Base-by-base conservation (phyloP, 2,113 vertebrate genomes). In the Tor tambroides region DNA sequence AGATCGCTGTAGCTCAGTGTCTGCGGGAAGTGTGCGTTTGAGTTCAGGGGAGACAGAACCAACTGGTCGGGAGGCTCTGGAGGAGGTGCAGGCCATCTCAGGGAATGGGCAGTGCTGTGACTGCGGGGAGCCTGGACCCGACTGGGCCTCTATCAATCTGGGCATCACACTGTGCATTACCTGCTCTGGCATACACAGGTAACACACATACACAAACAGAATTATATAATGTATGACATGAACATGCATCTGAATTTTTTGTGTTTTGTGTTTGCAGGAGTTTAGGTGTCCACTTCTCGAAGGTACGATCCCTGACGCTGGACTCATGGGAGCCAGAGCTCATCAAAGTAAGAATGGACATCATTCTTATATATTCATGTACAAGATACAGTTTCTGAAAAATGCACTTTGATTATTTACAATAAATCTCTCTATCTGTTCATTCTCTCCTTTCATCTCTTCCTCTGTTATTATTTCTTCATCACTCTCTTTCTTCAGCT, bases 281-380 rank as follows among this genome's bases (percentile, higher is more conserved):
- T 90, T 95, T 98, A 1, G 97, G 97, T 6, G 97, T 98, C 79
- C 97, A 97, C 88, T 98, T 97, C 92, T 98, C 97, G 71, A 97
- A 98, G 92, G 97, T 98, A 0, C 96, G 97, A n/a, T 97, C 97
- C 28, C 96, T 98, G 81, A 97, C 96, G 2, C 94, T 97, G 0
- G 97, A 98, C 91, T 96, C 97, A 1, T 98, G 97, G 97, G 97
- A 98, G 88, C 97, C 97, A 0, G 97, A 98, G 90, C 96, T 98
- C 6, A 87, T 97, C 86, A 97, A 96, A 96, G 97, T 98, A 87
- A 5, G 65, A 46, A 41, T 21, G 17, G 14, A 49, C 9, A 2
- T 26, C 23, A n/a, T 19, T 23, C n/a, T 32, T n/a, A 10, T 35
- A 10, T 35, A 12, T 46, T 12, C 43, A 46, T 46, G 11, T 46